These are phyloP conservation scores for rabbit (Oryctolagus cuniculus) DNA, from an alignment of 2,113 vertebrate species.

Conservation along the genomic window mOryCun1.1 NC_091438.1:62771501-62772000, in stretches of 20 bases:
- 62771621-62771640: neutral
- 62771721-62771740: neutral
- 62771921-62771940: slow-evolving; percentile 3
- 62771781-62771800: neutral
- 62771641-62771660: neutral
- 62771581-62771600: neutral
- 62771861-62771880: neutral
- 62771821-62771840: slow-evolving; percentile 20
- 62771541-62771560: neutral
- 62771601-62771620: neutral
- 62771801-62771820: neutral
- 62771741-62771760: neutral
- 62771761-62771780: neutral
- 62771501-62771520: slow-evolving; percentile 33
- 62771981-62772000: neutral
- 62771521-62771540: neutral
- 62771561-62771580: neutral
- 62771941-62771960: neutral
- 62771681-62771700: neutral
- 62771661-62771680: slow-evolving; percentile 10
- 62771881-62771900: neutral
- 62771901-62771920: slow-evolving; percentile 42
- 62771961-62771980: slow-evolving; percentile 14
- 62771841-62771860: neutral
- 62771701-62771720: neutral